Base-by-base conservation (phyloP, 2,113 vertebrate genomes). In the Paradoxurus hermaphroditus region DNA sequence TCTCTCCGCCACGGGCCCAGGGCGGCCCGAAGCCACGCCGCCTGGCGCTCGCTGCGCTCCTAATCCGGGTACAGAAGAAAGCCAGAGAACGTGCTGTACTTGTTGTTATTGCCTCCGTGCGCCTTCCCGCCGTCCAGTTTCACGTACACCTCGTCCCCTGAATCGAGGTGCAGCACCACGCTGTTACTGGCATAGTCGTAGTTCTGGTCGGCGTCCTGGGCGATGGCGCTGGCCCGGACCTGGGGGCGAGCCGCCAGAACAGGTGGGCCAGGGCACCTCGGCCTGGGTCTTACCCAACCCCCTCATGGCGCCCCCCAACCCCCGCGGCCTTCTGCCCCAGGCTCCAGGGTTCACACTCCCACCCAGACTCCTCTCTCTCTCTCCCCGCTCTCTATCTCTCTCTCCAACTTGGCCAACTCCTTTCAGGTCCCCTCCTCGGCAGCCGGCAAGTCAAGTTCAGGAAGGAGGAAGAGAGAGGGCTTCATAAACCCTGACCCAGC, bases 71-170 rank as follows among this genome's bases (percentile, higher is more conserved):
- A 99, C 72, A 99, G 98, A 98, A 99, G 99, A 97, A 99, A 99
- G 96, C 99, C 99, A 31, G 99, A 99, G 99, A 99, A 99, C 97
- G 99, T 99, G 99, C 99, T 99, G 99, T 99, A 99, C 98, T 99
- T 99, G 98, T 99, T 99, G 98, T 99, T 99, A 96, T 99, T 99
- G 96, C 99, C 99, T 44, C 99, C 99, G 0, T 99, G 99, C 8
- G 99, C 99, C 98, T 99, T 99, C 86, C 99, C 99, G 1, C 99
- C 99, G 1, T 99, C 99, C 98, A 99, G 98, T 97, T 99, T 99
- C 98, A 99, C 99, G 0, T 99, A 99, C 78, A 99, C 98, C 97
- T 99, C 99, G 12, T 99, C 99, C 1, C 99, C 99, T 0, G 99
- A 99, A 98, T 99, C 99, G 96, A 99, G 98, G 98, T 99, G 99